Evolutionary conservation across 2,888 invertebrate genomes (phyloP), one percentile per base, ranked within the genome.

Genomic region (Gisinianus flammeolus): DNA sequence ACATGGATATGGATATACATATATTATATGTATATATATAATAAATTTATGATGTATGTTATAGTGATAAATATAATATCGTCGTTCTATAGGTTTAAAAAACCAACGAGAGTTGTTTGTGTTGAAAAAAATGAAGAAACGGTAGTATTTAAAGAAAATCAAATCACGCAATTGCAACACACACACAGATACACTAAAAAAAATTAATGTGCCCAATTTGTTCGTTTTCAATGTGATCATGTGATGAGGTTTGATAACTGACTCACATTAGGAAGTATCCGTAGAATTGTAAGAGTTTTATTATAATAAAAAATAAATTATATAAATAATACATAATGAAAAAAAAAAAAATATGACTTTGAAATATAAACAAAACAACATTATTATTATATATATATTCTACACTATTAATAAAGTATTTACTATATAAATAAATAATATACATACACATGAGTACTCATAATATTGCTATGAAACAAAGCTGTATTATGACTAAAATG

Each of bases 221-320:
- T 77, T 71, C 71, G 68, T 68, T n/a, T n/a, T 77, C 30, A 31
- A 71, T 77, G 77, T 77, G 77, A 77, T 77, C 71, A 77, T 71
- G 72, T 77, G 52, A 72, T 64, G 66, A 54, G 19, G 56, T 68
- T 35, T 30, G 30, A 67, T 67, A 30, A 68, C 68, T 8, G 68
- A 71, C 26, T 54, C 52, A 71, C 71, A 54, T 71, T 30, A 68
- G n/a, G 54, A 68, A 30, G 24, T 68, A 35, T 68, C 22, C 19
- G 30, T 31, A 71, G 71, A 19, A 26, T 52, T 56, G 30, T 33
- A 71, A 52, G 71, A 31, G 30, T 71, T 56, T 71, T 71, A 71
- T 56, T 71, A 71, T 71, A 56, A 10, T 54, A 54, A 28, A 71
- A 6, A 56, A 71, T 19, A n/a, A 30, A 30, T 71, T 56, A 71